phyloP scores from a whole-genome alignment of 2,797 vertebrate species.

The Anguilla pacifica region DNA sequence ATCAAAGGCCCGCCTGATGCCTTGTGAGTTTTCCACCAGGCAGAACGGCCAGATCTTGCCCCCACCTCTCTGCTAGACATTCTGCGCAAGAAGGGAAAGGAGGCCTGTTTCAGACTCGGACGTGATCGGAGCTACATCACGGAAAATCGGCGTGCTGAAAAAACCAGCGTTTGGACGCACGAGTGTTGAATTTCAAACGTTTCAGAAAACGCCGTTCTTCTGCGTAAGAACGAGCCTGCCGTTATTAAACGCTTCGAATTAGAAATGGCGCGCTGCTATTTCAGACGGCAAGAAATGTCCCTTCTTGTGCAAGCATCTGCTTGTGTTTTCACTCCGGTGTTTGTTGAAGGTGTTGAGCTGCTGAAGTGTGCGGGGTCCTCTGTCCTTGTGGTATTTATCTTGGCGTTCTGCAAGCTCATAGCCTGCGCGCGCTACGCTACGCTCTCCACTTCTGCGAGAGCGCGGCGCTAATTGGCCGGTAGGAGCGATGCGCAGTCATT shows the following conservation, averaged over 20 bases:
- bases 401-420: slow-evolving; percentile 58
- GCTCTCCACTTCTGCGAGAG: slow-evolving; percentile 61
- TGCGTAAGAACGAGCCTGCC: slow-evolving; percentile 52
- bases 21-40: background rate
- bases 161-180: too few relatives aligned
- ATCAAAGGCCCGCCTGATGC: too few relatives aligned
- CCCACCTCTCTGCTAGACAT: too few relatives aligned
- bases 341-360: slow-evolving; percentile 52
- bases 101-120: background rate
- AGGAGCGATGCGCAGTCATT: slow-evolving; percentile 74
- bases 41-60: background rate
- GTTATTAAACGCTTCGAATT: slow-evolving; percentile 65
- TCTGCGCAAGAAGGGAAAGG: too few relatives aligned
- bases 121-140: too few relatives aligned
- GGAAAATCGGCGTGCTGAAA: too few relatives aligned
- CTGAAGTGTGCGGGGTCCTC: background rate
- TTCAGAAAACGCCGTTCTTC: slow-evolving; percentile 35
- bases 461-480: slow-evolving; percentile 74
- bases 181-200: too few relatives aligned
- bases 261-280: background rate
- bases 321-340: slow-evolving; percentile 35
- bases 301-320: background rate
- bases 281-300: background rate
- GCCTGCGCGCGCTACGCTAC: too few relatives aligned
- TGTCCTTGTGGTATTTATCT: slow-evolving; percentile 59